Base-by-base conservation (phyloP, 2,797 vertebrate species). In the Enteromius thamalakanensis region DNA sequence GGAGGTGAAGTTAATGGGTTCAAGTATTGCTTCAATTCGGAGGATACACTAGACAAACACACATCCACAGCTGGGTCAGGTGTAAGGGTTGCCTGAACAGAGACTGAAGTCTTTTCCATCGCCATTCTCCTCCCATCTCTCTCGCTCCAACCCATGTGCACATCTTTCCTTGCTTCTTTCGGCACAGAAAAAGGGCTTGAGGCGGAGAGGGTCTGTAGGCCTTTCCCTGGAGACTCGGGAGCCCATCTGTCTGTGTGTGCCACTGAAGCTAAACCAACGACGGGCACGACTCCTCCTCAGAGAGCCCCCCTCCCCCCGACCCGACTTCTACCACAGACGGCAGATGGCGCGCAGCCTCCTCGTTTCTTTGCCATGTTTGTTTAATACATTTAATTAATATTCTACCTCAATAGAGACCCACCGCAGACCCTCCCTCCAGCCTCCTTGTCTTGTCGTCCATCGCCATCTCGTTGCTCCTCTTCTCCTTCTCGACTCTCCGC, bases 341-440 rank as follows among this genome's bases (percentile, higher is more conserved):
- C 96, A 96, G 96, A 96, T 96, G 96, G 96, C 95, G 93, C 92
- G 92, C 92, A 91, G 93, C 92, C 92, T 95, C 93, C 92, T 91
- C 82, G 87, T 94, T 93, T 94, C 90, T 86, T 93, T 94, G 92
- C 93, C 93, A 96, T 96, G 96, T 96, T 96, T 96, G 95, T 96
- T 96, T 96, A 96, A 96, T 96, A 96, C 95, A 96, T 96, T 96
- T 96, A 96, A 97, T 97, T 96, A 97, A 96, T 96, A 96, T 95
- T 95, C 95, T 92, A 94, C 92, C 94, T 84, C 95, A 93, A 94
- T 92, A 89, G 92, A 91, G 90, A 91, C 88, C 87, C 78, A 87
- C 84, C 90, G 79, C 86, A 74, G 86, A 86, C 90, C 84, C 87
- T 89, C 87, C 88, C 83, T 87, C 89, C 91, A 91, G 84, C 91